These are phyloP conservation scores for Choreutis nemorana DNA, from an alignment of 2,888 invertebrate genomes.

Conservation along the genomic window DNA sequence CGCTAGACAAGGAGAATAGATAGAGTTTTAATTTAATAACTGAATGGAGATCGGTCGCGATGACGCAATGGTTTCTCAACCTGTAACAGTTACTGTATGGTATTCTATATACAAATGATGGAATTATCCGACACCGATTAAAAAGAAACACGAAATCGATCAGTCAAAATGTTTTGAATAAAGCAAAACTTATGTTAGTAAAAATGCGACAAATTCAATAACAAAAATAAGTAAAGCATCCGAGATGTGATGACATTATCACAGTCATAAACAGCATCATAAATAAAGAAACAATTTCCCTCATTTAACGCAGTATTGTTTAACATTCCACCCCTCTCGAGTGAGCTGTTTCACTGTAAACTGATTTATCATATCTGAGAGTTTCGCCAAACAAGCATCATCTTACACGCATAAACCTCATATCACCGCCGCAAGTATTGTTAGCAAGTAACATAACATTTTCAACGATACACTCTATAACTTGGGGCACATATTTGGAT, in stretches of 20 bases:
- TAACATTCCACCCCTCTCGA: slow-evolving; percentile 40
- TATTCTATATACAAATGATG: no score
- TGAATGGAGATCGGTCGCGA: no score
- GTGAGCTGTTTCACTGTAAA: slow-evolving; percentile 55
- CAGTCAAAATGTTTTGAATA: no score
- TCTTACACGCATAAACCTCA: slow-evolving; percentile 62
- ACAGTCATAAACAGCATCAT: no score
- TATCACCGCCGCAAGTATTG: slow-evolving; percentile 39
- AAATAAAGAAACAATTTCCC: slow-evolving; percentile 25
- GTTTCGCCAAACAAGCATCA: slow-evolving; percentile 60
- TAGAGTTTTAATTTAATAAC: no score
- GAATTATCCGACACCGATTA: no score
- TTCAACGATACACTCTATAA: slow-evolving; percentile 46
- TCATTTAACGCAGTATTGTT: slow-evolving; percentile 51
- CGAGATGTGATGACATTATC: no score
- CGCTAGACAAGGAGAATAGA: slow-evolving; percentile 17
- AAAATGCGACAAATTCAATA: slow-evolving; percentile 17
- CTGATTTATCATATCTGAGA: slow-evolving; percentile 64
- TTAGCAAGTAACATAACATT: slow-evolving; percentile 35
- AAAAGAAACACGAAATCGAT: no score
- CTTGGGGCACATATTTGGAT: slow-evolving; percentile 50
- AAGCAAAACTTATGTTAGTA: slow-evolving; percentile 8
- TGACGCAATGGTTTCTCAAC: no score
- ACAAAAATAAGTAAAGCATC: no score
- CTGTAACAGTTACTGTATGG: no score